Base-by-base conservation (phyloP, 2,797 vertebrate genomes). In the Amphiprion clarkii region DNA sequence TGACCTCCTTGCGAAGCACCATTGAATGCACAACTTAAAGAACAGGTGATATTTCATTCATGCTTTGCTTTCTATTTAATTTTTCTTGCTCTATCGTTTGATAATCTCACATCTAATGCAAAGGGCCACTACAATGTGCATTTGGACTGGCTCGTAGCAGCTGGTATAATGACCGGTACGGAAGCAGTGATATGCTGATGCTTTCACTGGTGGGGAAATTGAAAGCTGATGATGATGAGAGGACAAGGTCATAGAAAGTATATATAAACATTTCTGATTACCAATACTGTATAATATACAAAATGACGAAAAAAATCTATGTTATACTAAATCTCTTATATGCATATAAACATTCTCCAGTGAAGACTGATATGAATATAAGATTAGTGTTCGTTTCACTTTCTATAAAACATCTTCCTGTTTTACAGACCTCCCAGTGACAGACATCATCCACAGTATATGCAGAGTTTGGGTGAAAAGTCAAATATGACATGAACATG, bases 401-500 rank as follows among this genome's bases (percentile, higher is more conserved):
- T 51, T 51, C n/a, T 11, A 21, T 65, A 36, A 33, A 62, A 13
- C 33, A 33, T 31, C 5, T 39, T 56, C 42, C 33, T 53, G 13
- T 62, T 70, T 71, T 33, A 65, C 36, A 71, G 54, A 69, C 67
- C 64, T 61, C 44, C 17, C 10, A 52, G 16, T 52, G 74, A 69
- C 73, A 84, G 44, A 60, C 79, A 66, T 90, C 72, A 44, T 67
- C 83, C 67, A 82, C 68, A 86, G 74, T 76, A 48, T 78, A 79
- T 36, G n/a, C 42, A 67, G 36, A 82, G 27, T 65, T 55, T 12
- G 67, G 58, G 49, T 54, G 59, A 31, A 40, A 76, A 67, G 76
- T 72, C 81, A 88, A 83, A 80, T 59, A 79, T 81, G 76, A 84
- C 21, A 59, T 67, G 64, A 80, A 80, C 33, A 76, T 74, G 79